These are phyloP conservation scores for Drosophila mimica DNA, from an alignment of 2,888 invertebrate genomes.

Conservation along the genomic window DNA sequence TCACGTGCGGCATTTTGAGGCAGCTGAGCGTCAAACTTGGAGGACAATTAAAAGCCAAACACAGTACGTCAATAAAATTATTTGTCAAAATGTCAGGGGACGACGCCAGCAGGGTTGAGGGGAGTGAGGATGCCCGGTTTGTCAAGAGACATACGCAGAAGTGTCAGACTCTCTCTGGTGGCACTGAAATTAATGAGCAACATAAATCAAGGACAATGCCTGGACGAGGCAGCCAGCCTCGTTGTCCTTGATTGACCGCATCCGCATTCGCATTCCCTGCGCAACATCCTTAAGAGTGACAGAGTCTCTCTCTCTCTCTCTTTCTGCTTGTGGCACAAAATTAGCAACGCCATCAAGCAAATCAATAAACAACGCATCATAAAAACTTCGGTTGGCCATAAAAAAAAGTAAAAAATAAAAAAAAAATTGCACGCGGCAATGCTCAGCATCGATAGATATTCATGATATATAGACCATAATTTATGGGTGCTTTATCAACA, in stretches of 20 bases:
- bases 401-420: conserved; percentile 28
- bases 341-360: conserved; percentile 67
- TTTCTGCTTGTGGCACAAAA: conserved; percentile 53
- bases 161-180: conserved; percentile 68
- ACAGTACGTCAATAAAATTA: conserved; percentile 80
- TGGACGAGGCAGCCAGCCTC: conserved; percentile 25
- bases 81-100: conserved; percentile 80
- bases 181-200: conserved; percentile 72
- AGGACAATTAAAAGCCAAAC: conserved; percentile 80
- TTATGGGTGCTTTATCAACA: conserved; percentile 73
- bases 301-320: background rate
- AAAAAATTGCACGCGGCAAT: conserved; percentile 27
- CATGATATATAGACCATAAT: conserved; percentile 73
- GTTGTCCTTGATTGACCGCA: conserved; percentile 82
- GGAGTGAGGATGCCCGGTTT: conserved; percentile 33
- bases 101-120: conserved; percentile 23
- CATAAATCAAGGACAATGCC: conserved; percentile 78
- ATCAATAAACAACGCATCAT: conserved; percentile 73
- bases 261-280: conserved; percentile 35
- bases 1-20: conserved; percentile 70
- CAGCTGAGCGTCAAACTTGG: conserved; percentile 42
- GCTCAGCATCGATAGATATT: conserved; percentile 63
- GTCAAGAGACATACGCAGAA: conserved; percentile 50
- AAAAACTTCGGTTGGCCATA: conserved; percentile 56
- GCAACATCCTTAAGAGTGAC: conserved; percentile 23